Evolutionary conservation across 2,888 invertebrate species (phyloP).

Genomic region (Cantharis rustica): DNA sequence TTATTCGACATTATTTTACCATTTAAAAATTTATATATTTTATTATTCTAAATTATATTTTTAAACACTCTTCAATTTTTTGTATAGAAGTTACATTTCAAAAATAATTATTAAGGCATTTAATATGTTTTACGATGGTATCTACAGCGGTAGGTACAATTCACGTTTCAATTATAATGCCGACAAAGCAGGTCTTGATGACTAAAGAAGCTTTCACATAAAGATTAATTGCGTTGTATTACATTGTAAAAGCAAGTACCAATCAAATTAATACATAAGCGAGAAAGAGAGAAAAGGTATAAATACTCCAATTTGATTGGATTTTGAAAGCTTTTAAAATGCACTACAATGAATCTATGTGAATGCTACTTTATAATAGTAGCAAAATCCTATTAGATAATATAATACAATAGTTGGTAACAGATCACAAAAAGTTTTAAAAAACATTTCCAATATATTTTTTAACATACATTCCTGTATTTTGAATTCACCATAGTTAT

Average conservation of each 20-base stretch:
- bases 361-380: background rate
- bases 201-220: background rate
- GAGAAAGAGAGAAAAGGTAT: too few species aligned
- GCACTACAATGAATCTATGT: too few species aligned
- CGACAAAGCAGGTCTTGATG: background rate
- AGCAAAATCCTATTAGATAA: background rate
- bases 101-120: background rate
- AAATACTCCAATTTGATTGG: too few species aligned
- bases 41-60: too few species aligned
- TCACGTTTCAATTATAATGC: background rate
- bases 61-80: background rate
- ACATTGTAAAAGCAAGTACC: too few species aligned
- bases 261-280: too few species aligned
- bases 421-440: background rate
- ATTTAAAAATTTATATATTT: too few species aligned
- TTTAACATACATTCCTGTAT: background rate
- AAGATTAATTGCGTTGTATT: too few species aligned
- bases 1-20: too few species aligned
- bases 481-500: background rate
- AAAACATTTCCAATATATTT: background rate
- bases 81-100: background rate
- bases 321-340: too few species aligned
- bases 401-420: background rate
- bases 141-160: background rate
- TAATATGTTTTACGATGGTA: background rate